Conservation (phyloP, 2,888 invertebrate genomes). For the Lepeophtheirus nordmannii region DNA sequence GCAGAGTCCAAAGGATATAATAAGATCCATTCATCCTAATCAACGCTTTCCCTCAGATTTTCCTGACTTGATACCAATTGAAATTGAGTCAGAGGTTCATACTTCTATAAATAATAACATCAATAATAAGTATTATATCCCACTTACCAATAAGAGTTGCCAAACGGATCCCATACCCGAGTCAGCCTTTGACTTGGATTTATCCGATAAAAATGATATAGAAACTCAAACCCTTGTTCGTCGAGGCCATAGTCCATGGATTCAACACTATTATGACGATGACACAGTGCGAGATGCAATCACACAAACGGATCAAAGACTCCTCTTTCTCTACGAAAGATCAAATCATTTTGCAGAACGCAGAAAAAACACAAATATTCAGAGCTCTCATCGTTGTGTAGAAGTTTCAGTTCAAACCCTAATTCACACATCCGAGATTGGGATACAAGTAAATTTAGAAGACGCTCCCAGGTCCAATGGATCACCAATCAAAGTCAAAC, state of each 20-base stretch:
- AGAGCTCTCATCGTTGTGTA: background rate
- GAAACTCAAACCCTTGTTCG: slow-evolving; percentile 23
- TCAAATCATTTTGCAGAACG: background rate
- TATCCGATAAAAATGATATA: slow-evolving; percentile 26
- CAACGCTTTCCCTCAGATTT: too few relatives aligned
- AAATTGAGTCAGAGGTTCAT: background rate
- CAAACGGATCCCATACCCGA: slow-evolving; percentile 28
- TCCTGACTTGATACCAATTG: background rate
- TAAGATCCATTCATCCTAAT: too few relatives aligned
- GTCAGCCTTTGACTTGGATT: slow-evolving; percentile 29
- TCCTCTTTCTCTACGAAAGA: background rate
- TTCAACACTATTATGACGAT: background rate
- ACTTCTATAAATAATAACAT: background rate
- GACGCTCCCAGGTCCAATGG: background rate
- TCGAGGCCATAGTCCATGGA: background rate
- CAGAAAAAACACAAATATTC: background rate
- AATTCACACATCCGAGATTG: background rate
- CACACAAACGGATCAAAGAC: slow-evolving; percentile 27
- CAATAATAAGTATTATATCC: background rate
- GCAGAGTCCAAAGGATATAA: too few relatives aligned
- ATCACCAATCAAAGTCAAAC: background rate
- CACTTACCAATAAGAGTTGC: background rate
- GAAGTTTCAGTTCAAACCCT: slow-evolving; percentile 9
- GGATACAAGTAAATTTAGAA: slow-evolving; percentile 9
- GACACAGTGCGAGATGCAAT: slow-evolving; percentile 26